Base-by-base conservation (phyloP, 2,888 invertebrate species). In the Rhorus exstirpatorius region DNA sequence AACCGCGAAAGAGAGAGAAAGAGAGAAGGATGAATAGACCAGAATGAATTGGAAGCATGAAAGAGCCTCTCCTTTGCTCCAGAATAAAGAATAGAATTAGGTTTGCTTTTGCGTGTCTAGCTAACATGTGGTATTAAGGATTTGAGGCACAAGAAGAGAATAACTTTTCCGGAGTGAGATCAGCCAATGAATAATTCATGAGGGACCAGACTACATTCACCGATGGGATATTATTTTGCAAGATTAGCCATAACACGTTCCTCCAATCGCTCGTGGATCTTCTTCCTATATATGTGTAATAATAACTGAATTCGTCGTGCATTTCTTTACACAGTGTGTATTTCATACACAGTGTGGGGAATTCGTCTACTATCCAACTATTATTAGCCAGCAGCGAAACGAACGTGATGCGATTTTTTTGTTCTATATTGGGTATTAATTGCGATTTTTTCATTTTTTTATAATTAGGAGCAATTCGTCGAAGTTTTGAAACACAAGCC, bases 21-120 rank as follows among this genome's bases (percentile, higher is more conserved):
- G 38, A 26, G 26, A 44, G 19, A 26, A 3, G 26, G 61, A 38
- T 74, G 10, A 17, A 14, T 12, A n/a, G 35, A 31, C n/a, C 12
- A 71, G 24, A 12, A 58, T 58, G 55, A 58, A 67, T 44, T 7
- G 44, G 44, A 19, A 21, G 46, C 1, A 26, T 41, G 35, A 31
- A 75, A 67, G 21, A 41, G 19, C 44, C 44, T 65, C n/a, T 8
- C 44, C 44, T 44, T 41, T 26, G 8, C 55, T 19, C 46, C 4
- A 0, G 17, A 72, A 76, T 60, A 71, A 81, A 79, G 53, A 79
- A 79, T 74, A 61, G 68, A 76, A 65, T 76, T 75, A 75, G 63
- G 49, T 14, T 71, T 24, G 38, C n/a, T 63, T 21, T 46, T 31
- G 67, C 41, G 53, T 65, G 53, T 35, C 58, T 58, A 35, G 58